Percentiles rank a stretch among this genome's conserved stretches.
Evolutionary conservation across 2,113 vertebrate genomes (phyloP).

Genomic region (Collichthys lucidus): DNA sequence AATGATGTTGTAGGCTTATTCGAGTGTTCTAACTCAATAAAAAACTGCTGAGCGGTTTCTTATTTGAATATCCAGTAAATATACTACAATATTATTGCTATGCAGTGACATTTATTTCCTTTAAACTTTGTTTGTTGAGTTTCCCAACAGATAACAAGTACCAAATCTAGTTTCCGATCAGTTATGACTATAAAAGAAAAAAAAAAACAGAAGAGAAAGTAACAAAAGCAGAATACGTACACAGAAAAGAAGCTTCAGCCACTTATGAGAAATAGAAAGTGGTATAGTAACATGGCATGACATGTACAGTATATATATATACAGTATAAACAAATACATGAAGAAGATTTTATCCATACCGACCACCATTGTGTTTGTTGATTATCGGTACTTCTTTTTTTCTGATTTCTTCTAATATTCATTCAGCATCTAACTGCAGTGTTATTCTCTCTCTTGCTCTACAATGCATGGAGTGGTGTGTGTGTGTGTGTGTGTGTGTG

Average conservation of each 20-base stretch:
- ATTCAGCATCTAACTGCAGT: background rate
- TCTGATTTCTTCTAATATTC: background rate
- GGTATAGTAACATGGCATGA: background rate
- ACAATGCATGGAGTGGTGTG: too few species aligned
- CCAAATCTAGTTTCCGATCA: background rate
- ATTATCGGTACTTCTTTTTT: background rate
- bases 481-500: too few species aligned
- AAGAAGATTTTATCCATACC: background rate
- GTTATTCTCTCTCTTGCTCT: background rate
- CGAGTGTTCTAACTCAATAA: too few species aligned
- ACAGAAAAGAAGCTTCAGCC: background rate
- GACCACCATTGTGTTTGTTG: background rate
- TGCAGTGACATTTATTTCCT: too few species aligned
- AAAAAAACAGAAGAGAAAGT: background rate
- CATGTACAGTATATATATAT: background rate
- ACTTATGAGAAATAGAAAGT: background rate
- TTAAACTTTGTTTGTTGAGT: too few species aligned
- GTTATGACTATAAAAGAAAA: background rate
- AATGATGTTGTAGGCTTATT: background rate
- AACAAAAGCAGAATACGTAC: background rate
- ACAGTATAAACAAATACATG: background rate
- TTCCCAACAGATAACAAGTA: background rate
- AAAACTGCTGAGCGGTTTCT: background rate
- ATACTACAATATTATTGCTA: too few species aligned
- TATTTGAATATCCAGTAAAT: background rate